Conservation (phyloP, 2,113 vertebrate species). For the Microcebus ravelobensis region DNA sequence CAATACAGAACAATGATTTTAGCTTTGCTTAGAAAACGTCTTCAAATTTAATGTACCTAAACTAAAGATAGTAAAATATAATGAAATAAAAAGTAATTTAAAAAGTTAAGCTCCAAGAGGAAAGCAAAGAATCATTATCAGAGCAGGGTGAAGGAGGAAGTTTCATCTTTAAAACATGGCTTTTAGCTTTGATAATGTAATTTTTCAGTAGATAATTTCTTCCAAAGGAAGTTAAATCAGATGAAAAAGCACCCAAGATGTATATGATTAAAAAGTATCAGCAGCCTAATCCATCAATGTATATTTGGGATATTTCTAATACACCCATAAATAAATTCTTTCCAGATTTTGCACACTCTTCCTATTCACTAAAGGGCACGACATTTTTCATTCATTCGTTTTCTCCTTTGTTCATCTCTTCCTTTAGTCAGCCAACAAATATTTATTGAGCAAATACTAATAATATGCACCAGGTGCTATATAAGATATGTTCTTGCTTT, state of each 20-base stretch:
- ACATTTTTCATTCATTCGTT: neutral
- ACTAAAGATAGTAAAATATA: neutral
- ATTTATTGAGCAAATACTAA: neutral
- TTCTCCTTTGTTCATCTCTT: neutral
- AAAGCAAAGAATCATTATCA: neutral
- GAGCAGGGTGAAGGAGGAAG: neutral
- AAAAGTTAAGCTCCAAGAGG: neutral
- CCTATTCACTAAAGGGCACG: neutral
- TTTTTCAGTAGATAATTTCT: slow-evolving; percentile 63
- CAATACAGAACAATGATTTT: neutral
- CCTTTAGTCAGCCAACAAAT: neutral
- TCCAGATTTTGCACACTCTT: slow-evolving; percentile 50
- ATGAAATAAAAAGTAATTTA: neutral
- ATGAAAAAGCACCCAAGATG: slow-evolving; percentile 69
- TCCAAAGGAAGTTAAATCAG: slow-evolving; percentile 63
- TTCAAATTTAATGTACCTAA: neutral
- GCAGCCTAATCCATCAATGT: slow-evolving; percentile 65
- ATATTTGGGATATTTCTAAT: slow-evolving; percentile 38
- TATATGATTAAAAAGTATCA: slow-evolving; percentile 65
- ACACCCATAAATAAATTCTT: slow-evolving; percentile 45
- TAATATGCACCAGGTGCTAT: neutral
- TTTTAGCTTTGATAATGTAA: slow-evolving; percentile 61
- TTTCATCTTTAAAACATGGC: slow-evolving; percentile 45
- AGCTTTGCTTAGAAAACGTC: neutral
- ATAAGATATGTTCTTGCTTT: neutral